Conservation (phyloP, 2,797 vertebrate genomes). For the Okamejei kenojei region DNA sequence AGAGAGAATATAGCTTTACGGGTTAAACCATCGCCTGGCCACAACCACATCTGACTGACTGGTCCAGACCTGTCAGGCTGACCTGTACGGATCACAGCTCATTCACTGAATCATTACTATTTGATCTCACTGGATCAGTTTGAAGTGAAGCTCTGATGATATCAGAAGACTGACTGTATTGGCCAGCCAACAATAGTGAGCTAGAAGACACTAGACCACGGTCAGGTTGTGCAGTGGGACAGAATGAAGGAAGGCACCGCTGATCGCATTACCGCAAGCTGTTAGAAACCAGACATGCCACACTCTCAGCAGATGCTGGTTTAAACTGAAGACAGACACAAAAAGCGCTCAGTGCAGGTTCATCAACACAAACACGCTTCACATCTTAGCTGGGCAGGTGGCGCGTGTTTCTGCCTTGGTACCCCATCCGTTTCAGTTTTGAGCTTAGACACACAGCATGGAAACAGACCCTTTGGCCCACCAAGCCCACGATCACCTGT, state of each 20-base stretch:
- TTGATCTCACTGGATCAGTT: not conserved
- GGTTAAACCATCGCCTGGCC: not conserved
- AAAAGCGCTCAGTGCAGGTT: no score
- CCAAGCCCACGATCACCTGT: no score
- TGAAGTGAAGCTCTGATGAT: not conserved
- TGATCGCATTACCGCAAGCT: not conserved
- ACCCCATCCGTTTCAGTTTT: no score
- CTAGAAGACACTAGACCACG: not conserved
- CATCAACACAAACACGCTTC: not conserved
- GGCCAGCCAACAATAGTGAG: not conserved
- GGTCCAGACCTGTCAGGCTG: no score
- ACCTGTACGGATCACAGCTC: not conserved
- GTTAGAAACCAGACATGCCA: not conserved
- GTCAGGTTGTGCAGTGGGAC: not conserved
- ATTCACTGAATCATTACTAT: constrained; percentile 1
- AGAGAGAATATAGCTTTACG: constrained; percentile 19
- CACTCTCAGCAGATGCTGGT: no score
- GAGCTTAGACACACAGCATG: no score
- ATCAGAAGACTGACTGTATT: not conserved
- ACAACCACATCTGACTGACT: not conserved
- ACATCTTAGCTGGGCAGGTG: not conserved
- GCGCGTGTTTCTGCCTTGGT: not conserved
- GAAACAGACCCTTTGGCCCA: no score
- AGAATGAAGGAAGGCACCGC: not conserved
- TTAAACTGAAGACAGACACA: no score